Evolutionary conservation across 1,140 invertebrate genomes (phyloP), one percentile per base, ranked within the genome.

Genomic region (Hypsibius dujardini): DNA sequence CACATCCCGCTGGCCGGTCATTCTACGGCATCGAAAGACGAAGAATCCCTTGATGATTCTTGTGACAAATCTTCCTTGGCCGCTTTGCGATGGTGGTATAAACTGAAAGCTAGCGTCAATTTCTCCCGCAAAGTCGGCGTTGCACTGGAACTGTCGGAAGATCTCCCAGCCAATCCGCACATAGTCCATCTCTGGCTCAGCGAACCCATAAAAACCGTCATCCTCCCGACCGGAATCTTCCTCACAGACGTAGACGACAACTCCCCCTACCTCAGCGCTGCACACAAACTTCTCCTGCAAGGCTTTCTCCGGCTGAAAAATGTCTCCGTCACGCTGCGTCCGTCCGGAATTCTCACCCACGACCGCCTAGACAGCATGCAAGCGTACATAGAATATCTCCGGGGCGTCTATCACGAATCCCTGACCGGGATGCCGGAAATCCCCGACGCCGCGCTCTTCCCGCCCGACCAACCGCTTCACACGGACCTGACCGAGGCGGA

Each of bases 71-170:
- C 28, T 28, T 28, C 28, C 28, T 28, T 28, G 28, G 28, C 28
- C 28, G 28, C 28, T 28, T 28, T 28, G 28, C 28, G 28, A 28
- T 28, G 28, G 87, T 97, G 92, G 92, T 90, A 92, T 74, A 81
- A 82, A 71, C 87, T 96, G 75, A 86, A 90, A 75, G 83, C 84
- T 70, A 79, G 86, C 50, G 86, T 87, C 76, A 85, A 88, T 75
- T 87, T 84, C 78, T 85, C 89, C 76, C 85, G 86, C 74, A 85
- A 86, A 76, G 77, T 95, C 42, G 87, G 86, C 70, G 79, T 95
- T 70, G 83, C 83, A 2, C 77, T 89, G 70, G 83, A 87, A 76
- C 72, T 88, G 12, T 83, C 81, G 70, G 80, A 81, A 46, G 85
- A 92, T 78, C 77, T 88, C 0, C 89, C 89, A 40, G 79, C 82